phyloP scores from a whole-genome alignment of 2,888 invertebrate genomes.

The Mellilla xanthometata region DNA sequence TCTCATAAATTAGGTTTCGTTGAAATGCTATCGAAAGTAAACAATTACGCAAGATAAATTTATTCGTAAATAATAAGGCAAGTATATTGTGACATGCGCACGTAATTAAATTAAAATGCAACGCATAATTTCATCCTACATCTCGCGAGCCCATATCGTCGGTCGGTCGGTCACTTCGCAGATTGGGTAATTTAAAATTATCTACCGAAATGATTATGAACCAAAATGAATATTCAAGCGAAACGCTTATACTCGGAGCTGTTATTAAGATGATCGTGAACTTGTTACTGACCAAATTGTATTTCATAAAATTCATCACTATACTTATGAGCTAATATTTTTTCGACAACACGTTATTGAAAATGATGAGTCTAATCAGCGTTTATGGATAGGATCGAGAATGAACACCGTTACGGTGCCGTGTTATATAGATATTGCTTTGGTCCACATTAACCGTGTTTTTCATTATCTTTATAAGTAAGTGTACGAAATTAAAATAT shows the following conservation, averaged over 20 bases:
- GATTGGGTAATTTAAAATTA: constrained; percentile 78
- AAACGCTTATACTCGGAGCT: constrained; percentile 72
- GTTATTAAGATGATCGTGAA: constrained; percentile 79
- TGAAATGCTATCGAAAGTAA: neutral
- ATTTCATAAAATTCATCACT: constrained; percentile 79
- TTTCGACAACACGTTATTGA: constrained; percentile 75
- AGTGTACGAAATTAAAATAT: too few relatives aligned
- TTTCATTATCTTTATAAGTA: too few relatives aligned
- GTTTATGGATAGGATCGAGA: constrained; percentile 17
- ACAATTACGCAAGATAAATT: constrained; percentile 3
- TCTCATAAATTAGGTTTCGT: too few relatives aligned
- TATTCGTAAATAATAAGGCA: constrained; percentile 10
- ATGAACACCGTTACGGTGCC: neutral
- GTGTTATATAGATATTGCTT: neutral
- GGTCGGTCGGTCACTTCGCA: constrained; percentile 40
- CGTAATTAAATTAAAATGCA: constrained; percentile 61
- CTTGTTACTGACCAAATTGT: constrained; percentile 78
- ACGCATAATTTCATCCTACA: constrained; percentile 53
- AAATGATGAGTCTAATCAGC: constrained; percentile 56
- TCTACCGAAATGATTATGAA: constrained; percentile 76
- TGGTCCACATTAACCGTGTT: neutral
- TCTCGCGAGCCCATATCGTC: neutral
- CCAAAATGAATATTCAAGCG: constrained; percentile 79
- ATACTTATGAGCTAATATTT: constrained; percentile 79
- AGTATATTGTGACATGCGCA: constrained; percentile 4